Conservation (phyloP, 1,140 invertebrate genomes). For the Dryas iulia region DNA sequence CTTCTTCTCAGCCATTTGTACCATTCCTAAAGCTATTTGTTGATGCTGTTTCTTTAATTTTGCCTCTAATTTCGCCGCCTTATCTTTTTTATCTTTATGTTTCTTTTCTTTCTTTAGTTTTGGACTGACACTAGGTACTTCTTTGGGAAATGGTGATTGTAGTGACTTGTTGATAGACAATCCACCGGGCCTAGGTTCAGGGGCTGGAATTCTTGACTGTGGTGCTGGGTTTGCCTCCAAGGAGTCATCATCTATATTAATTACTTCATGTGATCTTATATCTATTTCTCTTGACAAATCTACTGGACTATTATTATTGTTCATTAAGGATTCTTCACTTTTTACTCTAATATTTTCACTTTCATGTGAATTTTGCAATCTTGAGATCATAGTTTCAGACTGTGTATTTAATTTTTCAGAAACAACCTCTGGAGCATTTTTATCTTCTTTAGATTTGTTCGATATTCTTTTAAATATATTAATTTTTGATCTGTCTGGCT, state of each 20-base stretch:
- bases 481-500: slow-evolving; percentile 90
- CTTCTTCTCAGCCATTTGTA: slow-evolving; percentile 59
- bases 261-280: slow-evolving; percentile 72
- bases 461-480: slow-evolving; percentile 93
- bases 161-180: slow-evolving; percentile 68
- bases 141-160: slow-evolving; percentile 67
- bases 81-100: slow-evolving; percentile 84
- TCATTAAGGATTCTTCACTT: slow-evolving; percentile 60
- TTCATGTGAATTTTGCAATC: slow-evolving; percentile 65
- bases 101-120: slow-evolving; percentile 84
- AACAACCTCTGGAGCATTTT: slow-evolving; percentile 70
- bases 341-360: slow-evolving; percentile 60
- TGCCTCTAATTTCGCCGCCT: slow-evolving; percentile 73
- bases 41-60: slow-evolving; percentile 77
- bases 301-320: slow-evolving; percentile 76
- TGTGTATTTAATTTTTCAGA: slow-evolving; percentile 72
- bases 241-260: slow-evolving; percentile 74
- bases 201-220: slow-evolving; percentile 34
- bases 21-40: slow-evolving; percentile 65
- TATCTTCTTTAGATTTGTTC: slow-evolving; percentile 86
- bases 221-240: slow-evolving; percentile 56
- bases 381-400: slow-evolving; percentile 74
- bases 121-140: slow-evolving; percentile 68
- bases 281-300: slow-evolving; percentile 75
- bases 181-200: slow-evolving; percentile 46